These are phyloP conservation scores for Drosophila kikkawai DNA, from an alignment of 1,140 invertebrate genomes.

Conservation along the genomic window DNA sequence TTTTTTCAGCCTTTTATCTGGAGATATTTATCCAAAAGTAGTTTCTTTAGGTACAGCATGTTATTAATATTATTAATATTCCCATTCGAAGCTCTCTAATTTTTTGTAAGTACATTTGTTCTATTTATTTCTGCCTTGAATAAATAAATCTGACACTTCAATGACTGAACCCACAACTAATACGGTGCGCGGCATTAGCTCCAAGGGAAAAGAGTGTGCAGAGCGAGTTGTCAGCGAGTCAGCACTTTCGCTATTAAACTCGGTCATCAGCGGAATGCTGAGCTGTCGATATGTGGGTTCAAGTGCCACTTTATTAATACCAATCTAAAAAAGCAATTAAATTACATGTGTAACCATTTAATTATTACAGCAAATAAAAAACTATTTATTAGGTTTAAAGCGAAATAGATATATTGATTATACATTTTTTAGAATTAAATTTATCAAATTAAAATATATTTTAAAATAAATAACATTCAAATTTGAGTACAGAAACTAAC, in stretches of 20 bases:
- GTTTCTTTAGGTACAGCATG: background rate
- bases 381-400: background rate
- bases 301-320: background rate
- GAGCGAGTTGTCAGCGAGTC: constrained; percentile 14
- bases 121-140: background rate
- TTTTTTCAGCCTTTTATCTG: background rate
- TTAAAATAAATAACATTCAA: background rate
- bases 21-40: background rate
- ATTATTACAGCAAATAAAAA: background rate
- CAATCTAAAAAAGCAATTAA: constrained; percentile 3
- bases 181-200: background rate
- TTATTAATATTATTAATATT: no score
- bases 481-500: background rate
- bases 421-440: no score
- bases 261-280: constrained; percentile 35
- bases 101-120: constrained; percentile 1
- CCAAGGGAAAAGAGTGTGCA: constrained; percentile 14
- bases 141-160: constrained; percentile 3
- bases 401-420: no score
- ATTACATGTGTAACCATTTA: constrained; percentile 8
- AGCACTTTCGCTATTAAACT: constrained; percentile 31
- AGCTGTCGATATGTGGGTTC: constrained; percentile 36
- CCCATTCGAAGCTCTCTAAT: background rate
- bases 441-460: background rate
- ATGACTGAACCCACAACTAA: constrained; percentile 8